Conservation (phyloP, 2,113 vertebrate species). For the Choloepus hoffmanni region DNA sequence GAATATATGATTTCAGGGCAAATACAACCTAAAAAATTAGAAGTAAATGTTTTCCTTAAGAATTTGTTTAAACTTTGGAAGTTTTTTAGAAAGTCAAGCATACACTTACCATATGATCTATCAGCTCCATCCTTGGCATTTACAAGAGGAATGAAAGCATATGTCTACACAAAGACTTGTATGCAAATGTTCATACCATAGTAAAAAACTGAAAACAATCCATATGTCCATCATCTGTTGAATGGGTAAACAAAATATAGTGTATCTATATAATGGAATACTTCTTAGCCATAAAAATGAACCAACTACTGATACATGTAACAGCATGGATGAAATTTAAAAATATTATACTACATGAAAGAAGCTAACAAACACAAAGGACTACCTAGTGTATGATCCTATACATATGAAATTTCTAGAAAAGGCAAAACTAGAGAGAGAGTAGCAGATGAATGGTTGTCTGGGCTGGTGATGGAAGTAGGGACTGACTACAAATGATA, state of each 20-base stretch:
- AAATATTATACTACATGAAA: background rate
- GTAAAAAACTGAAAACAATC: background rate
- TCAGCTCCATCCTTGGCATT: background rate
- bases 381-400: background rate
- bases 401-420: background rate
- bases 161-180: background rate
- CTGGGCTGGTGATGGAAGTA: background rate
- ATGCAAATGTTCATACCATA: background rate
- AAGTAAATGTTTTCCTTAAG: background rate
- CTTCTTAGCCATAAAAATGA: background rate
- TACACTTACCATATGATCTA: background rate
- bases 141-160: constrained; percentile 17
- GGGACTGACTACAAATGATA: too few relatives aligned
- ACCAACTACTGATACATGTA: background rate
- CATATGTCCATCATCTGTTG: background rate
- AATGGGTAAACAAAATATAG: background rate
- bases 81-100: background rate
- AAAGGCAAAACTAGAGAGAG: background rate
- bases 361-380: background rate
- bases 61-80: background rate
- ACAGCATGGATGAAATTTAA: background rate
- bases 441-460: background rate
- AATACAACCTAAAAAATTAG: background rate
- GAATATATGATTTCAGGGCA: constrained; percentile 6
- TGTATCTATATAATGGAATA: background rate